Evolutionary conservation across 1,140 invertebrate genomes (phyloP).

Genomic region (Eurytemora carolleeae): DNA sequence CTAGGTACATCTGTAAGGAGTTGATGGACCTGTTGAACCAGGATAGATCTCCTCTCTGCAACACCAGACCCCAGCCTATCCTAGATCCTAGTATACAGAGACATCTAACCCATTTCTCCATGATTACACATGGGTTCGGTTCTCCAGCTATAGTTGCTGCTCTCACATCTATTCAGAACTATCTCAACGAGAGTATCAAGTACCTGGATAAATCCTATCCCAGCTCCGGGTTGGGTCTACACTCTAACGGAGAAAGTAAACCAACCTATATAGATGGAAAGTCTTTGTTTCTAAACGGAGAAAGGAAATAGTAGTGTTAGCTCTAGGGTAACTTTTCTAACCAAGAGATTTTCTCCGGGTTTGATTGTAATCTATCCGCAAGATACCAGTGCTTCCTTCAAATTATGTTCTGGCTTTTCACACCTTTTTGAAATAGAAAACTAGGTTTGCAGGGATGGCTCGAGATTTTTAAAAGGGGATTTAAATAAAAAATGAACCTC

Average conservation of each 20-base stretch:
- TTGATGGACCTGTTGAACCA: slow-evolving; percentile 91
- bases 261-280: neutral
- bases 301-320: neutral
- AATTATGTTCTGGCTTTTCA: too few species aligned
- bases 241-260: neutral
- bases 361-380: too few species aligned
- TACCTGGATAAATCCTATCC: slow-evolving; percentile 88
- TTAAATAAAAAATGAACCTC: too few species aligned
- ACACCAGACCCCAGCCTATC: slow-evolving; percentile 77
- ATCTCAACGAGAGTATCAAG: slow-evolving; percentile 87
- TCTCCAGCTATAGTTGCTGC: slow-evolving; percentile 93
- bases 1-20: slow-evolving; percentile 84
- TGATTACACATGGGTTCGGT: slow-evolving; percentile 95
- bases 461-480: too few species aligned
- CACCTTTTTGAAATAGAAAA: too few species aligned
- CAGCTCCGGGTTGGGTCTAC: neutral
- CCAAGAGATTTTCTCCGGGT: too few species aligned
- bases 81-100: slow-evolving; percentile 87
- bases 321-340: too few species aligned
- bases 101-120: slow-evolving; percentile 89
- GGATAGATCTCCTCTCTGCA: slow-evolving; percentile 86
- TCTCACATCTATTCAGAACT: slow-evolving; percentile 86
- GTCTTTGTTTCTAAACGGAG: neutral
- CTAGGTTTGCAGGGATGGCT: too few species aligned
- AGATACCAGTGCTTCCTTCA: too few species aligned